Percentiles rank a stretch among this genome's conserved stretches.
Conservation (phyloP, 2,113 vertebrate genomes). For the Rhynchopsitta pachyrhyncha region DNA sequence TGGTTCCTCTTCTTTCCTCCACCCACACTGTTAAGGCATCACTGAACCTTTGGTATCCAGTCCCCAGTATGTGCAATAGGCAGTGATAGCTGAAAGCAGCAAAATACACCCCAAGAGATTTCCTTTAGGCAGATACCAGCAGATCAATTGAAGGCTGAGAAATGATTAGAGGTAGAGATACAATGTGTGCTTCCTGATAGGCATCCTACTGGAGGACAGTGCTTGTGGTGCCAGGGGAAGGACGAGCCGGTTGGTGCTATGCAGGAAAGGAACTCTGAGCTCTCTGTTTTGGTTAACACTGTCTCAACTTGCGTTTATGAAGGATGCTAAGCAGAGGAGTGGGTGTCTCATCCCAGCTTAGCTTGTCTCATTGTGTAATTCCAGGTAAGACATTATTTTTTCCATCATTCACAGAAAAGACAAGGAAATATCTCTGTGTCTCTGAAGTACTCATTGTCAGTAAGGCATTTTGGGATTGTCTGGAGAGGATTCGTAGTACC, state of each 20-base stretch:
- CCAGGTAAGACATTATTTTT: background rate
- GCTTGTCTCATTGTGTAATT: background rate
- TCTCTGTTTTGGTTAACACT: background rate
- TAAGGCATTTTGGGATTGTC: background rate
- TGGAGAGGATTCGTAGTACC: background rate
- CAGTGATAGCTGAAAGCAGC: background rate
- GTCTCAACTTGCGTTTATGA: background rate
- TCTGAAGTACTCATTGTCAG: background rate
- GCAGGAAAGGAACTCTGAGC: background rate
- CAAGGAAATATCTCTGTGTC: background rate
- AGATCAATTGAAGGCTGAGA: background rate
- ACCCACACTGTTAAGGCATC: background rate
- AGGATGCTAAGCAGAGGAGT: background rate
- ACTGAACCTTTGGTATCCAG: background rate
- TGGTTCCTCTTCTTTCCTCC: background rate
- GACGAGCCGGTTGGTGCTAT: accelerated
- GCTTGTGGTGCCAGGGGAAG: background rate
- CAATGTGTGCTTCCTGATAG: background rate
- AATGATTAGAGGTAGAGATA: background rate
- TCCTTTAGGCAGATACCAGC: background rate
- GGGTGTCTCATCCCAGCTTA: background rate
- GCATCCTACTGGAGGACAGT: background rate
- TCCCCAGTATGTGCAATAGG: background rate
- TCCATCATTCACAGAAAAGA: background rate
- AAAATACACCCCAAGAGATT: background rate